Base-by-base conservation (phyloP, 2,113 vertebrate species). In the Cyphomyrus plagiostoma region DNA sequence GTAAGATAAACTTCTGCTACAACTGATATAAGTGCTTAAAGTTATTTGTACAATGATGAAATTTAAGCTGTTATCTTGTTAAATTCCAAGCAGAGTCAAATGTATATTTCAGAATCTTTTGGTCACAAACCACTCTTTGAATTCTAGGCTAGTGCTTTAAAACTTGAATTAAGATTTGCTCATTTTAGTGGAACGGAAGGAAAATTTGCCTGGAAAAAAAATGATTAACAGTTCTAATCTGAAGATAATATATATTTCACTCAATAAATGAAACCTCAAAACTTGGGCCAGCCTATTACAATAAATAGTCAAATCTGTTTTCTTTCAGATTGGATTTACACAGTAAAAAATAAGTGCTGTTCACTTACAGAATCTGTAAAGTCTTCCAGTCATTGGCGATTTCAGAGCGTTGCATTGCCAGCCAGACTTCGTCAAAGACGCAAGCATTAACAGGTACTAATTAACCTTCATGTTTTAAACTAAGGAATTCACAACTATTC, bases 271-370 rank as follows among this genome's bases (percentile, higher is more conserved):
- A 46, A 46, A 48, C 49, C 49, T 52, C 48, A 53, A n/a, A 3
- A 35, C 50, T 52, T 19, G 50, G 17, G 88, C 49, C 35, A 50
- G 66, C 48, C 21, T 53, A 39, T 83, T 23, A 82, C 7, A 82
- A 80, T 89, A 82, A 83, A 77, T 50, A 53, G 74, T 21, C 26
- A 89, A 48, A 50, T 89, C 46, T 89, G 19, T 45, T 82, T 82
- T 50, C 88, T 89, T 48, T 50, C 88, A 90, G 66, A 87, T 30
- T 88, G 49, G 35, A 77, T 90, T 90, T 90, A 87, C 89, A 90
- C 70, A 88, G 89, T 90, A 88, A 90, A 90, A 88, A 88, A 74
- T 45, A 83, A 66, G 70, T 48, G 23, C 88, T 89, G 56, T 45
- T 45, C 86, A 90, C 30, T 88, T 82, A n/a, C 19, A 88, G 52